Evolutionary conservation across 2,113 vertebrate genomes (phyloP).

Genomic region (Struthidea cinerea): DNA sequence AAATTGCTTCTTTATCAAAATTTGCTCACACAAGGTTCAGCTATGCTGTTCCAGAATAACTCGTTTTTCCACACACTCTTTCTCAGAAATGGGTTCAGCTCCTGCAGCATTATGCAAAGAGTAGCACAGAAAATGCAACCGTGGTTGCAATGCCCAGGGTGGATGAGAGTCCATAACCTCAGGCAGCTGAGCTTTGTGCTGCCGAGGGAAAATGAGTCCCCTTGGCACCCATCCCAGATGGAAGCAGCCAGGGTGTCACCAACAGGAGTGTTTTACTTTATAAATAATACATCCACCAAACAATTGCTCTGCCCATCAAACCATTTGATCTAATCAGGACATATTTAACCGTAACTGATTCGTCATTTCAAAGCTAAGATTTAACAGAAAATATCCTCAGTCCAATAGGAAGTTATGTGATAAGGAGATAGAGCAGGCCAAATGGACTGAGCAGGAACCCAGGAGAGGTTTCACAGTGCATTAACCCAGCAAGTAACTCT

Average conservation of each 20-base stretch:
- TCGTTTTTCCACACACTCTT: background rate
- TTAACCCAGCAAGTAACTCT: background rate
- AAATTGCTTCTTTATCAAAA: background rate
- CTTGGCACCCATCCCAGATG: background rate
- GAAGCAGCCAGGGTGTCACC: background rate
- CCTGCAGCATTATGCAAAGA: background rate
- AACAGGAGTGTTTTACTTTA: background rate
- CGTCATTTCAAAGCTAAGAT: background rate
- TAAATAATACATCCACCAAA: background rate
- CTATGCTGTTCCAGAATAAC: background rate
- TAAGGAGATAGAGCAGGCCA: background rate
- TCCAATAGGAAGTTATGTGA: background rate
- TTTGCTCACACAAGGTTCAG: background rate
- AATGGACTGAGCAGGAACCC: background rate
- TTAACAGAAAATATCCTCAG: background rate
- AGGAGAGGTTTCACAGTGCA: background rate
- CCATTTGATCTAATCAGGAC: background rate
- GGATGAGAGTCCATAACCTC: background rate
- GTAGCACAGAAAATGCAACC: background rate
- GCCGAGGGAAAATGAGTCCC: background rate
- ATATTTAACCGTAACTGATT: background rate
- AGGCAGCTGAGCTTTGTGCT: background rate
- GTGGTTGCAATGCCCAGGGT: background rate
- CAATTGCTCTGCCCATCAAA: background rate
- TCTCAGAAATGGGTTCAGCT: background rate